Evolutionary conservation across 1,140 invertebrate genomes (phyloP).

Genomic region (Drosophila sulfurigaster): DNA sequence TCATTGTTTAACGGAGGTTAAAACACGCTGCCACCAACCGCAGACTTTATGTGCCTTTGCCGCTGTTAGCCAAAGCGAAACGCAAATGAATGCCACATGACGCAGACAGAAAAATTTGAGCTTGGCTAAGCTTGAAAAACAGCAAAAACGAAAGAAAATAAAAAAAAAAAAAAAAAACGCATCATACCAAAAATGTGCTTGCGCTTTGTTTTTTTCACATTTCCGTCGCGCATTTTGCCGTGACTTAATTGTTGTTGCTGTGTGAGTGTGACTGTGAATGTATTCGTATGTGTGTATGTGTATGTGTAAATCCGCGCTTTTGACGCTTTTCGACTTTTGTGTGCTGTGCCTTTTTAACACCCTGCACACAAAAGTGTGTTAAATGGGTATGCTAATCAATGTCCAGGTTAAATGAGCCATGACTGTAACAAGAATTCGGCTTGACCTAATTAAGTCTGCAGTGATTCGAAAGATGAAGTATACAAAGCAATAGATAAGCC

Average conservation of each 20-base stretch:
- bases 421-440: background rate
- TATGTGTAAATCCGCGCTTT: conserved; percentile 64
- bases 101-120: conserved; percentile 73
- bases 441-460: too few relatives aligned
- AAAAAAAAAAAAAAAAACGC: conserved; percentile 34
- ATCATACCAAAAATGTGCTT: conserved; percentile 58
- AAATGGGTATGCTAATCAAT: conserved; percentile 15
- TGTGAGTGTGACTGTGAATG: conserved; percentile 25
- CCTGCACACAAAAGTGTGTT: conserved; percentile 20
- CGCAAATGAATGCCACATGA: conserved; percentile 72
- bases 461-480: too few relatives aligned
- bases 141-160: conserved; percentile 46
- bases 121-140: conserved; percentile 43
- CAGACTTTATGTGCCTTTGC: conserved; percentile 43
- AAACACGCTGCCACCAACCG: conserved; percentile 65
- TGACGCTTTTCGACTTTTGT: conserved; percentile 79
- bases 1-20: conserved; percentile 64
- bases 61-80: conserved; percentile 48
- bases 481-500: too few relatives aligned
- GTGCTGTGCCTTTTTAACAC: conserved; percentile 46
- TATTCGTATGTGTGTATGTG: conserved; percentile 21
- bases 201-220: conserved; percentile 72
- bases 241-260: conserved; percentile 76
- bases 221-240: conserved; percentile 78
- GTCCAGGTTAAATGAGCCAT: background rate